These are phyloP conservation scores for Silurus lanzhouensis DNA, from an alignment of 2,797 vertebrate genomes.

Conservation along the genomic window DNA sequence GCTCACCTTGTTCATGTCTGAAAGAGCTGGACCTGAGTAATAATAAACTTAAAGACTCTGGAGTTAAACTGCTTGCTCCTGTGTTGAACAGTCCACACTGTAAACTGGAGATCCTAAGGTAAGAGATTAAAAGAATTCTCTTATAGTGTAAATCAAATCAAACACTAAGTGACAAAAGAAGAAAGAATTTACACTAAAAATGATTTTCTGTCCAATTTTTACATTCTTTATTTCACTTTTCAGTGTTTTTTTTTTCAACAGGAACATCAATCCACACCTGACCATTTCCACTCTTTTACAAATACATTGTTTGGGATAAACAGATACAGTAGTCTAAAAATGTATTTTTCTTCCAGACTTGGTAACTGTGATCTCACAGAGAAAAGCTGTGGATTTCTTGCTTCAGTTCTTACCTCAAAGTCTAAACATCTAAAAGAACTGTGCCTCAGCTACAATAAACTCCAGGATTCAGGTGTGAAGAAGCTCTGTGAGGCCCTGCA, in stretches of 20 bases:
- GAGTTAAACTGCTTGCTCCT: not conserved
- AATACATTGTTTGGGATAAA: too few species aligned
- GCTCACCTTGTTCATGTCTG: not conserved
- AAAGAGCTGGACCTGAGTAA: conserved; percentile 22
- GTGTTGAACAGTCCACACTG: not conserved
- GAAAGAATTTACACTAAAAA: not conserved
- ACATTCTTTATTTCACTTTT: too few species aligned
- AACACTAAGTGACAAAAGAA: not conserved
- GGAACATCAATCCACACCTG: too few species aligned
- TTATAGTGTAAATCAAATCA: not conserved
- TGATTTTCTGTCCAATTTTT: too few species aligned
- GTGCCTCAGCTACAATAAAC: not conserved
- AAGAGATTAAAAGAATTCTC: not conserved
- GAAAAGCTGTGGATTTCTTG: conserved; percentile 13
- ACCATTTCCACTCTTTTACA: too few species aligned
- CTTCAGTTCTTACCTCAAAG: not conserved
- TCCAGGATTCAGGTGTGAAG: conserved; percentile 15
- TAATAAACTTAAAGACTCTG: conserved; percentile 13
- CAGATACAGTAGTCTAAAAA: not conserved
- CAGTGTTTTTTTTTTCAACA: too few species aligned
- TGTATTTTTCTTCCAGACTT: not conserved
- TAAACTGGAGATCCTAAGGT: conserved; percentile 31
- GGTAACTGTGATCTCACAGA: not conserved
- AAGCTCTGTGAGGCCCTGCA: not conserved
- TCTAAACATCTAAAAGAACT: not conserved